Evolutionary conservation across 2,113 vertebrate genomes (phyloP).

Genomic region (Sitta europaea): DNA sequence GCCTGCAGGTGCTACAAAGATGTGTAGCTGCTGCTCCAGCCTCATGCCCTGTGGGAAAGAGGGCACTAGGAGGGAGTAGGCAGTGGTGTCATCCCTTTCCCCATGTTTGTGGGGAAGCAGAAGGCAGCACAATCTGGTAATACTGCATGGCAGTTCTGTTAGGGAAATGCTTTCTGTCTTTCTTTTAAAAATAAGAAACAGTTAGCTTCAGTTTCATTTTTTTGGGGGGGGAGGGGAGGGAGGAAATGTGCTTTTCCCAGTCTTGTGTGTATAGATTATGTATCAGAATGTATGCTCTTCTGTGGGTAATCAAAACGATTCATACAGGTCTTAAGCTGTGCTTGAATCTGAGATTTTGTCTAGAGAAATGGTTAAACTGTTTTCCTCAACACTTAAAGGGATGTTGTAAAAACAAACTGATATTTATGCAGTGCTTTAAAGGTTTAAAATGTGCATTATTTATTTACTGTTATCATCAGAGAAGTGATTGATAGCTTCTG

Average conservation of each 20-base stretch:
- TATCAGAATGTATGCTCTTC: neutral
- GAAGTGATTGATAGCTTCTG: neutral
- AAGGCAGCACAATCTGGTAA: neutral
- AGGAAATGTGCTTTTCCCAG: neutral
- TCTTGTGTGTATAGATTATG: neutral
- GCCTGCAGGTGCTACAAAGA: neutral
- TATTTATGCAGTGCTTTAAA: slow-evolving; percentile 41
- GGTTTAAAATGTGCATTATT: slow-evolving; percentile 47
- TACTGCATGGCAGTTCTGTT: fast-evolving
- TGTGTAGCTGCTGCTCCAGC: neutral
- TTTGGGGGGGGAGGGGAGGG: fast-evolving
- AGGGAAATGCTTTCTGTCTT: neutral
- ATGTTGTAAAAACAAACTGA: slow-evolving; percentile 31
- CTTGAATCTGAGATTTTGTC: neutral
- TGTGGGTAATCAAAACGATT: neutral
- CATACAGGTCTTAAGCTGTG: neutral
- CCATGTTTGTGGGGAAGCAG: neutral
- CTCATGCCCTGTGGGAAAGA: neutral
- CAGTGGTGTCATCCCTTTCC: neutral
- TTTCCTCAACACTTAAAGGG: neutral
- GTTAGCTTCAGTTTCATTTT: neutral
- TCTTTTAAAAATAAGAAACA: neutral
- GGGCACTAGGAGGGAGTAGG: neutral
- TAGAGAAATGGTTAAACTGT: slow-evolving; percentile 25
- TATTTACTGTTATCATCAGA: slow-evolving; percentile 42